Percentiles rank a stretch among this genome's conserved stretches.
These are phyloP conservation scores for Dolichomitus sp. DNA, from an alignment of 2,888 invertebrate genomes.

Conservation along the genomic window DNA sequence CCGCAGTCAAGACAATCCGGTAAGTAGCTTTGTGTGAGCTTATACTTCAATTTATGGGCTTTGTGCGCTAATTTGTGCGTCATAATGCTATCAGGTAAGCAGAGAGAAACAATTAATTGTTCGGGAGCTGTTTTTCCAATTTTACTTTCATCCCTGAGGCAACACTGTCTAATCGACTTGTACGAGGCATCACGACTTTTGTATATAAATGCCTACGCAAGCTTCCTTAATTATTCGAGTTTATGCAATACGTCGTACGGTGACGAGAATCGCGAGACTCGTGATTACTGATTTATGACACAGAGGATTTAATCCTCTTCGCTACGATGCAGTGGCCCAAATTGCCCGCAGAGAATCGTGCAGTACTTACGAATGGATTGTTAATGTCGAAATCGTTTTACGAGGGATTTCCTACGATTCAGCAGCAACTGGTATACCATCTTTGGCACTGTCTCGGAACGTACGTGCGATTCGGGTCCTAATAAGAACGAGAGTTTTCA, in stretches of 20 bases:
- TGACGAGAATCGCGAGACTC: not conserved
- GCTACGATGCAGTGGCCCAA: not conserved
- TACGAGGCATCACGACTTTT: not conserved
- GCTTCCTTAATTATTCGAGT: not conserved
- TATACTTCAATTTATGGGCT: not conserved
- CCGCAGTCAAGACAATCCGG: slow-evolving; percentile 29
- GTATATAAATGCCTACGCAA: not conserved
- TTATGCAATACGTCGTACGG: not conserved
- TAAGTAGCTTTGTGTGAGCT: slow-evolving; percentile 21
- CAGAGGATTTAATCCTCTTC: not conserved
- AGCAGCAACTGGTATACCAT: not conserved
- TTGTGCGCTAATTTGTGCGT: too few relatives aligned
- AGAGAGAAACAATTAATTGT: not conserved
- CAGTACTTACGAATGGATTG: not conserved
- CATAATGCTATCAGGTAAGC: not conserved
- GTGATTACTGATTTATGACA: not conserved
- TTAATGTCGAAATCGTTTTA: not conserved
- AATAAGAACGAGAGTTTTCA: not conserved
- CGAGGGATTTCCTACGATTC: not conserved
- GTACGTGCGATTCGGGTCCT: not conserved
- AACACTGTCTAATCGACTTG: not conserved
- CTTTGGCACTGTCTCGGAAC: not conserved
- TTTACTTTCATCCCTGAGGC: not conserved
- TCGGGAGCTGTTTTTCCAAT: too few relatives aligned
- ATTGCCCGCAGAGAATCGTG: not conserved